Conservation (phyloP, 1,140 invertebrate genomes). For the Dryas iulia region DNA sequence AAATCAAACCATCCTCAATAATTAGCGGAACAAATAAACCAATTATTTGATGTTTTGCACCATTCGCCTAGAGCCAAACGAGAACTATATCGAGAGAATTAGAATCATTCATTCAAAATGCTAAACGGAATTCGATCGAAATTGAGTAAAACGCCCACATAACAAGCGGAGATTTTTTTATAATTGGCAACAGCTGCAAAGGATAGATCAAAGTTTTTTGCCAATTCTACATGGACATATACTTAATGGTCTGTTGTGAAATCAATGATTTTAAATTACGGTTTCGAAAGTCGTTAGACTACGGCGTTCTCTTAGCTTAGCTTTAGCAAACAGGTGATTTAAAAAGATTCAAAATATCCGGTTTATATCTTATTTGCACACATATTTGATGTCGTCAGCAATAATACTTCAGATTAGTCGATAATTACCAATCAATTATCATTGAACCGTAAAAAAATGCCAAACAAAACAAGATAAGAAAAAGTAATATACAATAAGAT, state of each 20-base stretch:
- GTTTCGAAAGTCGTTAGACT: conserved; percentile 31
- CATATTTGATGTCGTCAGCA: not conserved
- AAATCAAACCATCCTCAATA: conserved; percentile 31
- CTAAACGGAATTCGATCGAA: conserved; percentile 44
- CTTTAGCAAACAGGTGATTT: not conserved
- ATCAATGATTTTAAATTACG: conserved; percentile 54
- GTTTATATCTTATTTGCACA: not conserved
- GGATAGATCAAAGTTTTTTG: conserved; percentile 47
- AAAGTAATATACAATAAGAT: too few relatives aligned
- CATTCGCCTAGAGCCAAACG: conserved; percentile 38
- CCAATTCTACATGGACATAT: conserved; percentile 44
- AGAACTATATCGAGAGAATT: conserved; percentile 41
- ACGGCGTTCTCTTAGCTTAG: conserved; percentile 13
- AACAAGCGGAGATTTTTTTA: conserved; percentile 52
- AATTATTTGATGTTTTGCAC: conserved; percentile 29
- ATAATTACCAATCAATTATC: too few relatives aligned
- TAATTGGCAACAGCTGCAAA: conserved; percentile 51
- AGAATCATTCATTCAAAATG: conserved; percentile 44
- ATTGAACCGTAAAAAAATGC: too few relatives aligned
- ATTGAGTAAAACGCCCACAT: conserved; percentile 43
- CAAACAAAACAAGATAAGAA: too few relatives aligned
- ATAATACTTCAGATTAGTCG: not conserved
- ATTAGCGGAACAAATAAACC: conserved; percentile 34
- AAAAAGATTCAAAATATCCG: not conserved
- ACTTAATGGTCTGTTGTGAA: conserved; percentile 54